Conservation (phyloP, 2,113 vertebrate genomes). For the Chlorodrepanis virens region DNA sequence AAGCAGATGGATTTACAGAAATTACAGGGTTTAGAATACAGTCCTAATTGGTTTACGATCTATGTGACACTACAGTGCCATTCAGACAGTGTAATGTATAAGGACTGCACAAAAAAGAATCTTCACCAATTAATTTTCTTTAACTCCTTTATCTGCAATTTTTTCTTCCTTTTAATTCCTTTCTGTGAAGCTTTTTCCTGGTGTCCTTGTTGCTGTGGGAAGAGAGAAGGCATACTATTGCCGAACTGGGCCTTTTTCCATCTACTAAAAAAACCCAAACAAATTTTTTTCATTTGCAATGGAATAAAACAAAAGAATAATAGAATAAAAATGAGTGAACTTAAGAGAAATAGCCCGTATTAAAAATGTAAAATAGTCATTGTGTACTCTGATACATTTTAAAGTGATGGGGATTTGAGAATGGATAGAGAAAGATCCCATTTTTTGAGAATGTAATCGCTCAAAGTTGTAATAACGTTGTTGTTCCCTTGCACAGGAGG, state of each 20-base stretch:
- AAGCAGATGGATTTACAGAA: conserved; percentile 83
- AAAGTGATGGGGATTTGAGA: background rate
- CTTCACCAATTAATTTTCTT: conserved; percentile 73
- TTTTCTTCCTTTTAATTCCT: background rate
- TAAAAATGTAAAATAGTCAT: background rate
- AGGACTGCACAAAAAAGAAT: conserved; percentile 58
- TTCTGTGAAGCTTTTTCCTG: background rate
- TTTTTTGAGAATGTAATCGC: background rate
- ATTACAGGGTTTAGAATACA: conserved; percentile 79
- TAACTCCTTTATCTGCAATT: conserved; percentile 59
- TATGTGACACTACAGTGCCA: conserved; percentile 76
- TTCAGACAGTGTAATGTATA: conserved; percentile 71
- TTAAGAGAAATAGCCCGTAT: background rate
- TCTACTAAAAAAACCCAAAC: background rate
- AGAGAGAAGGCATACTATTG: background rate
- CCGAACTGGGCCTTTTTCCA: background rate
- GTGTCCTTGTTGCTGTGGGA: background rate
- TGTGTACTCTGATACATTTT: background rate
- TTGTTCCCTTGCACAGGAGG: background rate
- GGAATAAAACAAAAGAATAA: background rate
- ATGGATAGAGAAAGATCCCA: background rate
- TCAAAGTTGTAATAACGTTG: background rate
- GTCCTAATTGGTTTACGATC: conserved; percentile 82
- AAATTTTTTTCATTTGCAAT: background rate
- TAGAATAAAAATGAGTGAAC: background rate